Conservation (phyloP, 2,888 invertebrate species). For the Leistus spinibarbis region DNA sequence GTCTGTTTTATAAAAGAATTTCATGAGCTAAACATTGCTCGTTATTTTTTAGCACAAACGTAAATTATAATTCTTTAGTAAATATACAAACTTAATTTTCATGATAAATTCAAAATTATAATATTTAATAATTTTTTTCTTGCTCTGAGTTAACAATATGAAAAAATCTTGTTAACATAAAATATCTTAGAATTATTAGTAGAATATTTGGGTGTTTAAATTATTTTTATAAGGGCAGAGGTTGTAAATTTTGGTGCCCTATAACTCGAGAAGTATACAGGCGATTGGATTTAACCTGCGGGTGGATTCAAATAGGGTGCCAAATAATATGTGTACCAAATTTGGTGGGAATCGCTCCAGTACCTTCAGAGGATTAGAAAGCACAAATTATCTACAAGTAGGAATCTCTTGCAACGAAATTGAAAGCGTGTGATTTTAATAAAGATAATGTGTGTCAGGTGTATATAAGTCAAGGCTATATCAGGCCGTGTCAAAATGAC, state of each 20-base stretch:
- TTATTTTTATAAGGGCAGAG: too few species aligned
- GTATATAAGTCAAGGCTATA: constrained; percentile 26
- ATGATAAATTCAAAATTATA: not conserved
- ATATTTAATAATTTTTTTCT: not conserved
- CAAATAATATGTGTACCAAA: too few species aligned
- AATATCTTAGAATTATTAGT: too few species aligned
- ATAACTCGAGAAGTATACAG: too few species aligned
- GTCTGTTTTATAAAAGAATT: constrained; percentile 22
- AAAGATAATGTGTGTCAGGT: constrained; percentile 5
- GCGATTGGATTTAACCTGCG: too few species aligned
- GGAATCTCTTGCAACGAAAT: not conserved
- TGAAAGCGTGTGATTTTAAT: not conserved
- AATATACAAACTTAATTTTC: not conserved
- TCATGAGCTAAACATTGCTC: constrained; percentile 28
- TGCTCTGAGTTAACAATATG: too few species aligned
- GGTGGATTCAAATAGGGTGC: too few species aligned
- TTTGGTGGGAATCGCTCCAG: too few species aligned
- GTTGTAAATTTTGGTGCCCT: too few species aligned
- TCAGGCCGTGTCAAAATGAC: constrained; percentile 16
- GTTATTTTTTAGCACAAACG: constrained; percentile 30
- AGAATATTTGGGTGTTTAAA: too few species aligned
- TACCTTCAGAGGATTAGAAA: too few species aligned
- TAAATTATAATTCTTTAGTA: constrained; percentile 18
- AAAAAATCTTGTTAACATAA: too few species aligned
- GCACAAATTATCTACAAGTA: not conserved